Conservation (phyloP, 92 coral and sea anemone genomes). For the Zoanthus gigantus region DNA sequence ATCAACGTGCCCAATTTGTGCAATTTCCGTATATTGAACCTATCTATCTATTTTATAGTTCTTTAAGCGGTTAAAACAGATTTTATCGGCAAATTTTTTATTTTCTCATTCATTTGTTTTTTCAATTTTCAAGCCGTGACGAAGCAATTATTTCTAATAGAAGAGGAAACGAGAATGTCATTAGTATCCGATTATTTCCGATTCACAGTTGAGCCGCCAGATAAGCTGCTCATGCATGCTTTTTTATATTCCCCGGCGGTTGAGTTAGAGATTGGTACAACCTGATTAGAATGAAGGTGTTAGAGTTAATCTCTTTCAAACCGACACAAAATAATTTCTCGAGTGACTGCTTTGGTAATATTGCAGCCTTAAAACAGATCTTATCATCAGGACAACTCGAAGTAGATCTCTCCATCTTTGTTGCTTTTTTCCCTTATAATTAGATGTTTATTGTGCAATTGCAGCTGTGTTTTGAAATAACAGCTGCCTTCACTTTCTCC, state of each 20-base stretch:
- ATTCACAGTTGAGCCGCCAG: slow-evolving; percentile 5
- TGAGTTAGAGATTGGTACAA: background rate
- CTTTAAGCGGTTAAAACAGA: slow-evolving; percentile 35
- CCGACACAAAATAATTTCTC: background rate
- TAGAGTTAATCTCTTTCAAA: background rate
- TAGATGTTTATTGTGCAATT: background rate
- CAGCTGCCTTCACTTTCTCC: background rate
- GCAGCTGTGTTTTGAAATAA: slow-evolving; percentile 9
- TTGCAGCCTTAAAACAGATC: slow-evolving; percentile 1
- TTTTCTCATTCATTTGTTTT: slow-evolving; percentile 26
- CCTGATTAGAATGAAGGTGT: background rate
- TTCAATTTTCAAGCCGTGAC: slow-evolving; percentile 23
- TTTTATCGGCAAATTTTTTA: slow-evolving; percentile 15
- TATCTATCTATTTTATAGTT: slow-evolving; percentile 20
- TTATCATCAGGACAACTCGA: background rate
- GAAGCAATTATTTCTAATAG: slow-evolving; percentile 28
- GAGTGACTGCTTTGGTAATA: slow-evolving; percentile 3
- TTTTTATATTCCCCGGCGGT: background rate
- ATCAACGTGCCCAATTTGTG: slow-evolving; percentile 1
- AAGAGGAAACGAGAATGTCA: background rate
- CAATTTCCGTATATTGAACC: slow-evolving; percentile 11
- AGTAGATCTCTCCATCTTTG: background rate
- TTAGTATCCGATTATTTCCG: slow-evolving; percentile 31
- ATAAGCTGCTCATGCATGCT: background rate
- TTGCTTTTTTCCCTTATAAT: background rate